Conservation (phyloP, 2,113 vertebrate genomes). For the Chaetops frenatus region DNA sequence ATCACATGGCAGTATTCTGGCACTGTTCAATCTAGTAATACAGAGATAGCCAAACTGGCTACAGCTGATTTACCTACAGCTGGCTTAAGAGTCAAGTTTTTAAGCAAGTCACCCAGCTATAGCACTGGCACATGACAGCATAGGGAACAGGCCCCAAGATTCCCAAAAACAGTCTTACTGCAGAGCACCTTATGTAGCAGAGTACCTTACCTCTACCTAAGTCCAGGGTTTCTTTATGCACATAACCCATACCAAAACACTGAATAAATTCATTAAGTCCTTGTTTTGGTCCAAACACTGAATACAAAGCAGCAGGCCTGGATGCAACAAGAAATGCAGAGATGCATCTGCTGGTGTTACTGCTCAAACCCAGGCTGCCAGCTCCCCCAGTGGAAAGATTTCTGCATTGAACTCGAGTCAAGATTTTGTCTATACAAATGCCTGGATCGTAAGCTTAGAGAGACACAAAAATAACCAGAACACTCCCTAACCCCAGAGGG, state of each 20-base stretch:
- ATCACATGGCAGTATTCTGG: not conserved
- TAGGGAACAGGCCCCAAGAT: not conserved
- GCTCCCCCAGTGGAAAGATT: constrained; percentile 35
- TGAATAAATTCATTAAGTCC: not conserved
- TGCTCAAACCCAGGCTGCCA: not conserved
- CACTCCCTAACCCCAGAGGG: constrained; percentile 25
- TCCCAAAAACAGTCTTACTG: not conserved
- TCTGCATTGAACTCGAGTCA: not conserved
- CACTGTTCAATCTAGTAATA: not conserved
- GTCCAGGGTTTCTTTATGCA: not conserved
- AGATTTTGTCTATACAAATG: not conserved
- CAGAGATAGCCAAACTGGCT: not conserved
- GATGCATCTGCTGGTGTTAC: not conserved
- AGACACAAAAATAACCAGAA: constrained; percentile 44
- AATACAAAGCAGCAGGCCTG: not conserved
- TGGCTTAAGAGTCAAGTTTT: not conserved
- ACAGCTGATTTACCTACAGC: not conserved
- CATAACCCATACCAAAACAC: not conserved
- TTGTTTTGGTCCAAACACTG: not conserved
- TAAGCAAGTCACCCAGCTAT: not conserved
- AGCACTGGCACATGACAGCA: not conserved
- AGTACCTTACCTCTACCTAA: not conserved
- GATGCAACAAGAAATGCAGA: not conserved
- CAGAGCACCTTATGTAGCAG: not conserved
- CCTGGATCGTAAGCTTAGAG: not conserved